Evolutionary conservation across 2,888 invertebrate genomes (phyloP), one percentile per base, ranked within the genome.

Genomic region (Corbicula japonica): DNA sequence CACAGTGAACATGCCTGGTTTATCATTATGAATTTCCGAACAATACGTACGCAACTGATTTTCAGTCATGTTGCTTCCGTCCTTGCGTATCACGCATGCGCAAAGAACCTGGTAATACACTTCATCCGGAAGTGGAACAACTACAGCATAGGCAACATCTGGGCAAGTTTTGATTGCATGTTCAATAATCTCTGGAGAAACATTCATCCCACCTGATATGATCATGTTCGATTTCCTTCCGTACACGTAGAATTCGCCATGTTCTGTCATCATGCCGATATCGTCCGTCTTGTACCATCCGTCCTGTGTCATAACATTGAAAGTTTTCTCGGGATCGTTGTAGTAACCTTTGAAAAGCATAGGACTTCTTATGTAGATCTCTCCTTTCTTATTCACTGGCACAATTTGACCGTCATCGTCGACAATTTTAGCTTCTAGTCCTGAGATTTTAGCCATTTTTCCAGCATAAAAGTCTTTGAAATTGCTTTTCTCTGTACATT

Each of bases 111-210:
- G 85, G 52, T 76, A 83, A 15, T 72, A 50, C 15, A 65, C 62
- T n/a, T 77, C 69, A 56, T 85, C 76, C 10, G 83, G 66, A 12
- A 85, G 65, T 12, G 83, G 80, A 28, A 80, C 76, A 21, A 81
- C 58, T 12, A 75, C 63, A 23, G 68, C 80, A 23, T 46, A 30
- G 1, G 56, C 44, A 2, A 81, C 30, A 8, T 60, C 69, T 10
- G 69, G 68, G 26, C 35, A 78, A 38, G 48, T 30, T 12, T 44
- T 54, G 5, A 73, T 30, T 0, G 56, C 50, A 12, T 52, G 35
- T 32, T 78, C 78, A 15, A 73, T 26, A 21, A 73, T 78, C 44
- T 65, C 63, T 6, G 78, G 78, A 18, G 68, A 34, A 23, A 78
- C 72, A 41, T 78, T 78, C 60, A 74, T 60, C 10, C 72, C 80